Conservation (phyloP, 2,113 vertebrate genomes). For the Halcyon malimbica region DNA sequence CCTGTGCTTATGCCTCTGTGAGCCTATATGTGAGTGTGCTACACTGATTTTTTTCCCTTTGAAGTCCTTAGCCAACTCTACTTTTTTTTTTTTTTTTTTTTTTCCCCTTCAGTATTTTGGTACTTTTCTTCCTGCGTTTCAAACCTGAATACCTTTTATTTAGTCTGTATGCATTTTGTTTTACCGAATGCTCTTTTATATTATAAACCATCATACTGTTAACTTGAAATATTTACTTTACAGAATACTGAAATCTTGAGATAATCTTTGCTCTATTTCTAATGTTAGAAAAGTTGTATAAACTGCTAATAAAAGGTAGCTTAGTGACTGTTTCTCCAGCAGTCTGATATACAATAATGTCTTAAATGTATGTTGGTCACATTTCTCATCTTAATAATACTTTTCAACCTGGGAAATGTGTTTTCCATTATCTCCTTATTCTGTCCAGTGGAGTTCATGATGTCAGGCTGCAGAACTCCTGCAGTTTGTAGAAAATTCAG, state of each 20-base stretch:
- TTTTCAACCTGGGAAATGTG: not conserved
- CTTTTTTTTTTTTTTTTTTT: not conserved
- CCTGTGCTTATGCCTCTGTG: not conserved
- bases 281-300: slow-evolving; percentile 42
- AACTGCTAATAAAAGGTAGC: slow-evolving; percentile 55
- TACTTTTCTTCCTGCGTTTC: slow-evolving; percentile 40
- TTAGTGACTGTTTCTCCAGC: slow-evolving; percentile 45
- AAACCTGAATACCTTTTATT: not conserved
- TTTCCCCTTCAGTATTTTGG: not conserved
- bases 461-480: not conserved
- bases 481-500: not conserved
- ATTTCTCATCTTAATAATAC: not conserved
- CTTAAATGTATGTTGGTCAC: slow-evolving; percentile 21
- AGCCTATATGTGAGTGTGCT: not conserved
- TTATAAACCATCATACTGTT: slow-evolving; percentile 20
- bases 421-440: slow-evolving; percentile 7
- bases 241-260: slow-evolving; percentile 29
- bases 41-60: not conserved
- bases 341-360: slow-evolving; percentile 14
- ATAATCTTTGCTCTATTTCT: slow-evolving; percentile 56
- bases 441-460: not conserved
- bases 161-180: not conserved
- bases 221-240: slow-evolving; percentile 32
- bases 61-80: not conserved
- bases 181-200: not conserved